phyloP scores from a whole-genome alignment of 1,140 invertebrate genomes.

The Pseudoatta argentina region DNA sequence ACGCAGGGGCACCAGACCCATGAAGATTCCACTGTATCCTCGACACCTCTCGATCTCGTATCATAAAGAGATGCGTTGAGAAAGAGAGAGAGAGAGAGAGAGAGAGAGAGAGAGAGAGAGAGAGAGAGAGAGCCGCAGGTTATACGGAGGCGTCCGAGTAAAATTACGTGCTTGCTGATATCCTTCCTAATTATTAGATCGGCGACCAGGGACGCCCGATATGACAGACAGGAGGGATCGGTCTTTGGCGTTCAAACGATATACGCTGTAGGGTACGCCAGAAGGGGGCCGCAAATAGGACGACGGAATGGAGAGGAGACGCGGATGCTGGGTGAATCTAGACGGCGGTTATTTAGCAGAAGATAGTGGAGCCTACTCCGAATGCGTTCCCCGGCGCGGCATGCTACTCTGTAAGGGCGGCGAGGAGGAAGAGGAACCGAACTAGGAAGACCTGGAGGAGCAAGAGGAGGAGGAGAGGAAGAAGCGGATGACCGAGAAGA shows the following conservation, averaged over 20 bases:
- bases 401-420: slow-evolving; percentile 67
- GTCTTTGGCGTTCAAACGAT: slow-evolving; percentile 29
- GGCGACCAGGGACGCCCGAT: slow-evolving; percentile 35
- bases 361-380: slow-evolving; percentile 68
- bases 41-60: slow-evolving; percentile 35
- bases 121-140: slow-evolving; percentile 17
- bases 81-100: neutral
- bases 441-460: slow-evolving; percentile 36
- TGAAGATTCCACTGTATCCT: slow-evolving; percentile 29
- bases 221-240: slow-evolving; percentile 16
- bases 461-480: slow-evolving; percentile 32
- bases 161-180: slow-evolving; percentile 61
- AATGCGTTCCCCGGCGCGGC: slow-evolving; percentile 56
- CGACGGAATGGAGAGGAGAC: slow-evolving; percentile 38
- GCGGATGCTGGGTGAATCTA: slow-evolving; percentile 66
- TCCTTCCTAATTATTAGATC: slow-evolving; percentile 71
- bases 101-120: neutral
- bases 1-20: slow-evolving; percentile 38
- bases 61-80: neutral
- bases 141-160: slow-evolving; percentile 38
- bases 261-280: slow-evolving; percentile 49
- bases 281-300: slow-evolving; percentile 30
- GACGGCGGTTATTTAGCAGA: slow-evolving; percentile 79
- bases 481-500: slow-evolving; percentile 57
- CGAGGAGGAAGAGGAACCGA: slow-evolving; percentile 61